Percentiles rank a stretch among this genome's conserved stretches.
phyloP scores from a whole-genome alignment of 1,140 invertebrate genomes.

The Anthonomus grandis region DNA sequence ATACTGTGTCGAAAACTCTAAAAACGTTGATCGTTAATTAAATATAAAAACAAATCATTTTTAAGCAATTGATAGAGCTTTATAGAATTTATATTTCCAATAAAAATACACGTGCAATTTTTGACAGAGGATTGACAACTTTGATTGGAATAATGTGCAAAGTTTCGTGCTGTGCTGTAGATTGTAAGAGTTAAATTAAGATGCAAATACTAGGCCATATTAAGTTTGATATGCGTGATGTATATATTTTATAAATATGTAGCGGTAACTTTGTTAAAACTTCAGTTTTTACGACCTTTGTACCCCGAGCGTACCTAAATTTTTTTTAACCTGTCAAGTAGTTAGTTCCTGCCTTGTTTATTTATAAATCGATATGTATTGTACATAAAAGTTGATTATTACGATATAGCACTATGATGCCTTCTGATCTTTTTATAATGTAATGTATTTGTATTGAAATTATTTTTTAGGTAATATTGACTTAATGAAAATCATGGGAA shows the following conservation, averaged over 20 bases:
- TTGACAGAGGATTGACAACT: conserved; percentile 13
- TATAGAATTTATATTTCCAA: too few relatives aligned
- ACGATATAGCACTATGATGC: conserved; percentile 1
- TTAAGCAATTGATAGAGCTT: too few relatives aligned
- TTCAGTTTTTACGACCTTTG: not conserved
- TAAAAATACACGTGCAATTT: too few relatives aligned
- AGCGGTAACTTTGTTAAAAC: conserved; percentile 4
- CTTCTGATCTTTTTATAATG: conserved; percentile 1
- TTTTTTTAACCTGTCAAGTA: not conserved
- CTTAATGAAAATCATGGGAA: conserved; percentile 3
- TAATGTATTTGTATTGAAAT: not conserved
- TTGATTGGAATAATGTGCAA: conserved; percentile 19
- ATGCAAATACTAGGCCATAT: conserved; percentile 20
- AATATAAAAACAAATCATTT: not conserved
- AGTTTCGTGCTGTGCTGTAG: conserved; percentile 27
- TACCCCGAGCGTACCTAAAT: not conserved
- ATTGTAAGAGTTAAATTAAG: conserved; percentile 15
- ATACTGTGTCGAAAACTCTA: conserved; percentile 6
- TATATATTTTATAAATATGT: conserved; percentile 16
- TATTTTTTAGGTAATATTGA: not conserved
- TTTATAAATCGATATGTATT: conserved; percentile 5
- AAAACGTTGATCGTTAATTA: not conserved
- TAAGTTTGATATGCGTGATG: conserved; percentile 9
- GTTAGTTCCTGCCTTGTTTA: conserved; percentile 9
- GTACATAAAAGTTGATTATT: too few relatives aligned